Evolutionary conservation across 2,113 vertebrate genomes (phyloP), one percentile per base, ranked within the genome.

Genomic region (Crypturellus undulatus): DNA sequence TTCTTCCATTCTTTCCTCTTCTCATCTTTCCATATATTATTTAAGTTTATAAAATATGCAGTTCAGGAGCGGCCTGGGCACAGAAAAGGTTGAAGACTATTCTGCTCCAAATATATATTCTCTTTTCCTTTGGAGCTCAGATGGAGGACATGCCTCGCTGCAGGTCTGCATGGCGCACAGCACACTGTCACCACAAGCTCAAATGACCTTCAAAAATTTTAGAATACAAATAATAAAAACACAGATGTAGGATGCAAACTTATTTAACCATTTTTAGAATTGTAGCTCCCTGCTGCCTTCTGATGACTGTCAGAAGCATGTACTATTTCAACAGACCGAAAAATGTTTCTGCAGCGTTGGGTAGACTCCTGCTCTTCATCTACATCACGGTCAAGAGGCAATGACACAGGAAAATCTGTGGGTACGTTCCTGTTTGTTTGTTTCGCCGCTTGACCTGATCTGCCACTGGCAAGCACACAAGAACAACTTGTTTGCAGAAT

Each of bases 371-470:
- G 38, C 40, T 92, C 72, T n/a, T 60, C 73, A 1, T 24, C 34
- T 40, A 19, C 77, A 84, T 3, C 63, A 18, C 68, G 38, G 85
- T 3, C 83, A 68, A 90, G 62, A 96, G 69, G 82, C 78, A 87
- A 40, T 4, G 84, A 51, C 87, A 92, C 94, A 92, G 45, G 64
- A 47, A 88, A 28, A 79, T 67, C 63, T 25, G 56, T 10, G 47
- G 34, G 22, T 12, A 10, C 34, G 51, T 81, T 76, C 72, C 83
- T 60, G 36, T 21, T 92, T 42, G 71, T 84, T 91, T 56, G 69
- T 75, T 83, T 54, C 89, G 90, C 78, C 85, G 94, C 38, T 15
- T 95, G 92, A 96, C 95, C 82, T 88, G 56, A 92, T 76, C 52
- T 96, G 94, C 88, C 93, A 79, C 82, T 88, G 15, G 64, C 4